A percentile compares a stretch with the other conserved stretches of the same genome.
Conservation (phyloP, 2,113 vertebrate genomes). For the Mungos mungo region DNA sequence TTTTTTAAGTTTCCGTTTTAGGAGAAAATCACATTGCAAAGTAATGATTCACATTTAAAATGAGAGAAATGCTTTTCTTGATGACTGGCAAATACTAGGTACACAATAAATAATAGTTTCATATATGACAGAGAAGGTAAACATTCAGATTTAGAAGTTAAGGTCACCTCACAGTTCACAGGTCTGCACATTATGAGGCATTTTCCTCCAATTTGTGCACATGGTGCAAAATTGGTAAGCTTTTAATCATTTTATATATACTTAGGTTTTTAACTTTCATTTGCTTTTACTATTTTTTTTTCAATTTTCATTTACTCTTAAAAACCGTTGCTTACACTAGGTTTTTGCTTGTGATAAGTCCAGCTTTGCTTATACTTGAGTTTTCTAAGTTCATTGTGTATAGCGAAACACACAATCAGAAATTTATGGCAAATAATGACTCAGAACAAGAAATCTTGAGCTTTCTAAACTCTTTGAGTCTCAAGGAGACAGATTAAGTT, state of each 20-base stretch:
- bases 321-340: not conserved
- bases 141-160: not conserved
- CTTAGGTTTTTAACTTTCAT: not conserved
- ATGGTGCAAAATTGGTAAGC: not conserved
- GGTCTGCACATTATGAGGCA: not conserved
- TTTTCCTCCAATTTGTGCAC: not conserved
- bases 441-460: not conserved
- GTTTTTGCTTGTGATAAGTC: not conserved
- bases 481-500: not conserved
- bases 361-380: not conserved
- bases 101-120: not conserved
- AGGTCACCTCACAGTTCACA: not conserved
- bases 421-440: not conserved
- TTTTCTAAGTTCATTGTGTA: not conserved
- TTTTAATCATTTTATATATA: not conserved
- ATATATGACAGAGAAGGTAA: not conserved
- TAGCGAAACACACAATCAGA: not conserved
- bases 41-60: not conserved
- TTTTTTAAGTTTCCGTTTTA: not conserved
- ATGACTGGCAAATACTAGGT: not conserved
- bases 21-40: not conserved
- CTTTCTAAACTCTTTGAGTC: not conserved
- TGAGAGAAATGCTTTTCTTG: not conserved
- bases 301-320: constrained; percentile 8
- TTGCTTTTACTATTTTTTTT: constrained; percentile 2